A percentile compares a stretch with the other conserved stretches of the same genome.
phyloP scores from a whole-genome alignment of 2,797 vertebrate genomes.

The Tragelaphus eurycerus region DNA sequence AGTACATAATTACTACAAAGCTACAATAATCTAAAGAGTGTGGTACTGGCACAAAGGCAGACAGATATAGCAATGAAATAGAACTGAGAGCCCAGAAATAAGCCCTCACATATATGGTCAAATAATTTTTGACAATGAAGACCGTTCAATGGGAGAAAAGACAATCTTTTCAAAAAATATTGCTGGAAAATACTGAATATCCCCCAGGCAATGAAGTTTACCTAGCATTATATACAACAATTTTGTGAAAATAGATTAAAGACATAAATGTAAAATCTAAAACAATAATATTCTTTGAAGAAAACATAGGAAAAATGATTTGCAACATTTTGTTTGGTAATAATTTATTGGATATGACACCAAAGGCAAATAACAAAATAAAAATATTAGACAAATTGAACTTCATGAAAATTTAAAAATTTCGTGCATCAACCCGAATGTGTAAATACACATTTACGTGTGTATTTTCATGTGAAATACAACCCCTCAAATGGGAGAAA shows the following conservation, averaged over 20 bases:
- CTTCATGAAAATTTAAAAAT: background rate
- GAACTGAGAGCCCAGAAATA: background rate
- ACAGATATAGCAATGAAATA: background rate
- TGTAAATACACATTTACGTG: too few relatives aligned
- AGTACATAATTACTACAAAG: background rate
- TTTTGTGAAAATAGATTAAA: background rate
- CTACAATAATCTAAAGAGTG: background rate
- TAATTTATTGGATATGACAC: background rate
- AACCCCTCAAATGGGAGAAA: background rate
- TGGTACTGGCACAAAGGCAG: background rate
- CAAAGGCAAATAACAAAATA: background rate
- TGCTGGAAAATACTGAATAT: background rate
- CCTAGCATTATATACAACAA: background rate
- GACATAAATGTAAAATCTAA: background rate
- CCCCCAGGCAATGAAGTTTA: background rate
- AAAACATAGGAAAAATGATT: background rate
- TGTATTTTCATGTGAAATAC: background rate
- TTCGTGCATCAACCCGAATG: background rate
- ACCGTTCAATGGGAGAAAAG: background rate
- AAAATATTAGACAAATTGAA: background rate
- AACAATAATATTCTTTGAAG: background rate
- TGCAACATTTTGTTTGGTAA: background rate
- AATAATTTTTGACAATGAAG: background rate
- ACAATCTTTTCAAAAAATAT: background rate
- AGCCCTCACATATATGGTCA: background rate